Percentiles rank a stretch among this genome's conserved stretches.
phyloP scores from a whole-genome alignment of 1,140 invertebrate genomes.

The Propsilocerus akamusi region DNA sequence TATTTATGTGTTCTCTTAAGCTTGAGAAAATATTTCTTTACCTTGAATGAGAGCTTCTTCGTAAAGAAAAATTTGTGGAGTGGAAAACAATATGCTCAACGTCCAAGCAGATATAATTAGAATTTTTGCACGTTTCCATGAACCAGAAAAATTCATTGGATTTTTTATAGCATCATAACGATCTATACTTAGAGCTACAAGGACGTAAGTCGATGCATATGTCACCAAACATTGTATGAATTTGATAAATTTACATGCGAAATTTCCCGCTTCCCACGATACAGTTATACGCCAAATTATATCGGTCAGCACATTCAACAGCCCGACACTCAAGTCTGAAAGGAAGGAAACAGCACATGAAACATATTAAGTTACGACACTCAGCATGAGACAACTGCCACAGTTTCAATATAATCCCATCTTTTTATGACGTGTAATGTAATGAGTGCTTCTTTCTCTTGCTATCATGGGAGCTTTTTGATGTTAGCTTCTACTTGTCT shows the following conservation, averaged over 20 bases:
- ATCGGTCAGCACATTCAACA: constrained; percentile 72
- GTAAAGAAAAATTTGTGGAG: constrained; percentile 69
- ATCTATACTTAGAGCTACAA: constrained; percentile 87
- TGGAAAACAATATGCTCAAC: constrained; percentile 63
- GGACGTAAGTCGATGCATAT: constrained; percentile 85
- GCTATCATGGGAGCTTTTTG: too few relatives aligned
- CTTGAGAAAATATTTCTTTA: constrained; percentile 17
- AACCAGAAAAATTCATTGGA: constrained; percentile 86
- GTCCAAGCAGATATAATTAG: constrained; percentile 67
- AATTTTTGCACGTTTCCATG: constrained; percentile 64
- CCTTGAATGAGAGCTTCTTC: constrained; percentile 59
- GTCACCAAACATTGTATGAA: constrained; percentile 69
- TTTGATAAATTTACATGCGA: constrained; percentile 72
- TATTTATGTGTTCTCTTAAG: not conserved
- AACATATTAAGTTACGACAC: too few relatives aligned
- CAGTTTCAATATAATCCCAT: too few relatives aligned
- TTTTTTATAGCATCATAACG: constrained; percentile 87
- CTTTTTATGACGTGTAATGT: too few relatives aligned
- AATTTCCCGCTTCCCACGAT: constrained; percentile 66
- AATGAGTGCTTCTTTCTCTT: too few relatives aligned
- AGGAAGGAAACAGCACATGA: constrained; percentile 14
- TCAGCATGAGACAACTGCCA: too few relatives aligned
- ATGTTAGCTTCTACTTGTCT: too few relatives aligned
- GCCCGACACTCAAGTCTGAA: constrained; percentile 70
- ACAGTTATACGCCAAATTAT: constrained; percentile 76